These are phyloP conservation scores for Thymelicus lineola DNA, from an alignment of 2,888 invertebrate species.

Conservation along the genomic window DNA sequence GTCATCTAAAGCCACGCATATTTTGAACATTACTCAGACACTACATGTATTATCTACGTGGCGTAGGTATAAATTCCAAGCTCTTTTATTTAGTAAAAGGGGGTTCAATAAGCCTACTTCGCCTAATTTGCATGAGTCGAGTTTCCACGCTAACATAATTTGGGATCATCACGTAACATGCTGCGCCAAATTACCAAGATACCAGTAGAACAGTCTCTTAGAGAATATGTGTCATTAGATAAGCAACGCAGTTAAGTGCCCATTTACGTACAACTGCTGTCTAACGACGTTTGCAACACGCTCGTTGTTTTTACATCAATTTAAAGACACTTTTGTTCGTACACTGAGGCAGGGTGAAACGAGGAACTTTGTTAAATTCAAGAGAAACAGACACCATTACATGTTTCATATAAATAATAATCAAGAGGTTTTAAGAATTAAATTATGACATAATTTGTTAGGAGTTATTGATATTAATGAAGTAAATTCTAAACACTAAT, in stretches of 20 bases:
- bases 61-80: no score
- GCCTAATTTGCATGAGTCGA: constrained; percentile 10
- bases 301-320: constrained; percentile 7
- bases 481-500: no score
- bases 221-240: constrained; percentile 21
- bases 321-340: constrained; percentile 1
- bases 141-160: constrained; percentile 23
- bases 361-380: not conserved
- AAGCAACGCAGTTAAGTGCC: constrained; percentile 17
- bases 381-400: not conserved
- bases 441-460: no score
- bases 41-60: no score
- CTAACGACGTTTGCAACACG: constrained; percentile 8
- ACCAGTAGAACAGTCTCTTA: constrained; percentile 5
- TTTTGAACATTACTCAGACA: no score
- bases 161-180: constrained; percentile 10
- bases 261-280: constrained; percentile 5
- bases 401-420: not conserved
- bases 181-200: constrained; percentile 19
- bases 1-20: no score
- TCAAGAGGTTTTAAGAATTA: not conserved
- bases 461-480: no score
- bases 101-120: constrained; percentile 1
- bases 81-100: not conserved
- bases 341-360: not conserved